Evolutionary conservation across 2,113 vertebrate species (phyloP).

Genomic region (Hemibagrus wyckioides): DNA sequence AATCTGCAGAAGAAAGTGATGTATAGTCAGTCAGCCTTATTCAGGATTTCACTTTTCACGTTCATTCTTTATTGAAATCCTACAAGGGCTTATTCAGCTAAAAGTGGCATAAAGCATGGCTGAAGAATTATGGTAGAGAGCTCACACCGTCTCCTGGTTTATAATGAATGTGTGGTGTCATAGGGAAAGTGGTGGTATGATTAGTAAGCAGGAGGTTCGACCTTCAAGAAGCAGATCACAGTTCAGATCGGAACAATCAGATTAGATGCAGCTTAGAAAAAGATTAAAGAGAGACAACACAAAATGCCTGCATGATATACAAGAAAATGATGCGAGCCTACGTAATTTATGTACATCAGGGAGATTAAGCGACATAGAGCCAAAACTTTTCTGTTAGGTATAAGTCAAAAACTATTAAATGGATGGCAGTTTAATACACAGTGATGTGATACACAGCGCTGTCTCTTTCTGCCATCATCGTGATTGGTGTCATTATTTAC

Average conservation of each 20-base stretch:
- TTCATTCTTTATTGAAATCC: background rate
- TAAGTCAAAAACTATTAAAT: background rate
- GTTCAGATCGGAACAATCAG: background rate
- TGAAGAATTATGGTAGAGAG: background rate
- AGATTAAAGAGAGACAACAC: background rate
- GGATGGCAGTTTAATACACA: background rate
- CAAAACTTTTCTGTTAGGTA: background rate
- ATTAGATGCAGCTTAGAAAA: background rate
- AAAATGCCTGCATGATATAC: background rate
- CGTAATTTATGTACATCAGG: background rate
- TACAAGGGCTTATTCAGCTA: background rate
- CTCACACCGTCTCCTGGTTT: background rate
- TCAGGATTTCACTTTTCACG: background rate
- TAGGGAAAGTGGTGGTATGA: background rate
- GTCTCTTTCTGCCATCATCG: background rate
- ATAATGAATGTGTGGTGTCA: slow-evolving; percentile 7
- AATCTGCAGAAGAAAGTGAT: background rate
- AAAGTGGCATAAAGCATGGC: background rate
- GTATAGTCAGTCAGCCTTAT: background rate
- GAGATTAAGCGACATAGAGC: background rate
- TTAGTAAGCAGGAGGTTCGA: background rate
- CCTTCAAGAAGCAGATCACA: background rate
- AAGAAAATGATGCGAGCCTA: background rate
- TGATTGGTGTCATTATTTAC: background rate
- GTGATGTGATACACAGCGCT: background rate